These are phyloP conservation scores for Colostygia pectinataria DNA, from an alignment of 2,888 invertebrate species.

Conservation along the genomic window DNA sequence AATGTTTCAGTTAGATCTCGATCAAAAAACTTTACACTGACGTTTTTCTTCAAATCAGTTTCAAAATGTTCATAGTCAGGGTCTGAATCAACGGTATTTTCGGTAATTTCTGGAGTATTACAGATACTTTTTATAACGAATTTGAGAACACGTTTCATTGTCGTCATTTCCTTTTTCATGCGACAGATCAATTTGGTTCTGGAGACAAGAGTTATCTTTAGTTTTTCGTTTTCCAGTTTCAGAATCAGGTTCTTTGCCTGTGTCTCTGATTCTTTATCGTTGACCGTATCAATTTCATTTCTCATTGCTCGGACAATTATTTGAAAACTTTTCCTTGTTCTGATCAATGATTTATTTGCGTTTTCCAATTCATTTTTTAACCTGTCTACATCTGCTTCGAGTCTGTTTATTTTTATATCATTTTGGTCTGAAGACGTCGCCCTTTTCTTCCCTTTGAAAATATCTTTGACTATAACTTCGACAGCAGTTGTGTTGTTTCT, in stretches of 20 bases:
- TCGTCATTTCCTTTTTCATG: constrained; percentile 58
- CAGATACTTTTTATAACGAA: constrained; percentile 55
- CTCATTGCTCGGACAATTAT: constrained; percentile 56
- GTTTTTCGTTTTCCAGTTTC: constrained; percentile 67
- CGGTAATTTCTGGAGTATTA: constrained; percentile 37
- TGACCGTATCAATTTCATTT: constrained; percentile 55
- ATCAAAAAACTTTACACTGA: constrained; percentile 39
- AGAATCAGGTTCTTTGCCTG: constrained; percentile 51
- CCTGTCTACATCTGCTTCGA: constrained; percentile 48
- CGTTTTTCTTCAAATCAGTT: constrained; percentile 48
- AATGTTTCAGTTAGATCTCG: constrained; percentile 39
- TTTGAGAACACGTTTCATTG: constrained; percentile 57
- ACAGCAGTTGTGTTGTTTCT: constrained; percentile 67
- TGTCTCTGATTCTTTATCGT: constrained; percentile 52
- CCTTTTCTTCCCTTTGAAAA: constrained; percentile 42
- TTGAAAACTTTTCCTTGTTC: constrained; percentile 48
- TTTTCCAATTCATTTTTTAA: constrained; percentile 49
- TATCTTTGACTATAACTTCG: constrained; percentile 66
- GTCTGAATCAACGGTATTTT: constrained; percentile 45
- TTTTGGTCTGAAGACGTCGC: constrained; percentile 17
- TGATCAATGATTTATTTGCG: constrained; percentile 44
- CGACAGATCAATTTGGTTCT: constrained; percentile 56
- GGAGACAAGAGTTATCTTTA: constrained; percentile 54
- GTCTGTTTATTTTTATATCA: constrained; percentile 33
- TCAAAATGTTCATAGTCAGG: constrained; percentile 59